Conservation (phyloP, 2,797 vertebrate species). For the Odontamblyopus lacepedii region DNA sequence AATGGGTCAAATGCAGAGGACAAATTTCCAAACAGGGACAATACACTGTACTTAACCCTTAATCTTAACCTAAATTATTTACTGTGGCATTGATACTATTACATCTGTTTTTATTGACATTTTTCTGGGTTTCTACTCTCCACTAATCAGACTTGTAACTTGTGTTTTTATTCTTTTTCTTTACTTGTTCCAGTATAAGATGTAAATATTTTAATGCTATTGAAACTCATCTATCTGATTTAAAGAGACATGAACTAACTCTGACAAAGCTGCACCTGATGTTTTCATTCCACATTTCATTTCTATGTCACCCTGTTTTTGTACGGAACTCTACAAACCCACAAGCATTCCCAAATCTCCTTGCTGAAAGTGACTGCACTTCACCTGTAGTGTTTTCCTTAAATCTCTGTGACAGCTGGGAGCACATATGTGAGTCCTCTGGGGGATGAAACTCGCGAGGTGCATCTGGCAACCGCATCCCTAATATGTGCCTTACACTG, state of each 20-base stretch:
- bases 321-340: constrained; percentile 20
- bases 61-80: too few relatives aligned
- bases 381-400: constrained; percentile 17
- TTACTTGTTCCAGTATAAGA: background rate
- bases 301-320: background rate
- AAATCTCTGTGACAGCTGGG: constrained; percentile 40
- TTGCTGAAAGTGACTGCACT: background rate
- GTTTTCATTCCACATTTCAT: background rate
- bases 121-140: too few relatives aligned
- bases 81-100: too few relatives aligned
- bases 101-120: too few relatives aligned
- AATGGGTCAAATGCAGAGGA: too few relatives aligned
- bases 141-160: too few relatives aligned
- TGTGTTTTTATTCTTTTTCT: too few relatives aligned
- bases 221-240: background rate
- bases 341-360: background rate
- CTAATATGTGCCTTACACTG: constrained; percentile 31
- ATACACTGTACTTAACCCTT: too few relatives aligned
- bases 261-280: background rate
- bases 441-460: constrained; percentile 40
- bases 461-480: constrained; percentile 42
- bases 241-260: background rate
- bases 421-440: constrained; percentile 38
- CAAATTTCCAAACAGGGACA: too few relatives aligned
- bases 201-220: background rate